phyloP scores from a whole-genome alignment of 64 coral and sea anemone genomes.

The Acropora yongei region DNA sequence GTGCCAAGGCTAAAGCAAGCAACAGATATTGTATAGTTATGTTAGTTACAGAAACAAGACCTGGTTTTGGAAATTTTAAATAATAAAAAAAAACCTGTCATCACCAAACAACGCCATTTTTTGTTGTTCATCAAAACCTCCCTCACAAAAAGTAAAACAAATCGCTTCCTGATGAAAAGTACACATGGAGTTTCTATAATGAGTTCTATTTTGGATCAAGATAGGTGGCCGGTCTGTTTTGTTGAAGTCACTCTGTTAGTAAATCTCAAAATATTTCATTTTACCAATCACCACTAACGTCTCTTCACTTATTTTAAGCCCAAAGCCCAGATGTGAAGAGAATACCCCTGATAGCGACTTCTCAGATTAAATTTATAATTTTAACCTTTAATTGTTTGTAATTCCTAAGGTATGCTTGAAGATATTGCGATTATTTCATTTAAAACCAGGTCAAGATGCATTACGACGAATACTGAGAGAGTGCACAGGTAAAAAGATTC shows the following conservation, averaged over 20 bases:
- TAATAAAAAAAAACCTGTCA: not conserved
- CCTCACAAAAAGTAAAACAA: not conserved
- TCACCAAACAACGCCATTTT: not conserved
- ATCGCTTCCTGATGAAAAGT: not conserved
- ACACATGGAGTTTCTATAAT: not conserved
- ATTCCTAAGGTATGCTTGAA: not conserved
- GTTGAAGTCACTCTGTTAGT: too few relatives aligned
- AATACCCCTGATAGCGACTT: too few relatives aligned
- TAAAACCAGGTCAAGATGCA: not conserved
- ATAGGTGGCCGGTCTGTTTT: too few relatives aligned
- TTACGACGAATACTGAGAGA: not conserved
- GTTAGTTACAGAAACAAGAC: not conserved
- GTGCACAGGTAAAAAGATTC: not conserved
- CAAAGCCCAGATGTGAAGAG: too few relatives aligned
- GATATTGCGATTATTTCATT: not conserved
- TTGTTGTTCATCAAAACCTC: not conserved
- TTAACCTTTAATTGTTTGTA: not conserved
- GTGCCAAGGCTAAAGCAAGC: too few relatives aligned
- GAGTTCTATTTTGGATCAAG: not conserved
- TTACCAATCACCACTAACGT: not conserved
- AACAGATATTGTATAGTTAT: not conserved
- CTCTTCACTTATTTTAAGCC: too few relatives aligned
- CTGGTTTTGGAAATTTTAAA: not conserved
- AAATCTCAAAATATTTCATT: too few relatives aligned
- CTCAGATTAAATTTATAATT: too few relatives aligned